Conservation (phyloP, 2,888 invertebrate species). For the Glyphotaelius pellucidus region DNA sequence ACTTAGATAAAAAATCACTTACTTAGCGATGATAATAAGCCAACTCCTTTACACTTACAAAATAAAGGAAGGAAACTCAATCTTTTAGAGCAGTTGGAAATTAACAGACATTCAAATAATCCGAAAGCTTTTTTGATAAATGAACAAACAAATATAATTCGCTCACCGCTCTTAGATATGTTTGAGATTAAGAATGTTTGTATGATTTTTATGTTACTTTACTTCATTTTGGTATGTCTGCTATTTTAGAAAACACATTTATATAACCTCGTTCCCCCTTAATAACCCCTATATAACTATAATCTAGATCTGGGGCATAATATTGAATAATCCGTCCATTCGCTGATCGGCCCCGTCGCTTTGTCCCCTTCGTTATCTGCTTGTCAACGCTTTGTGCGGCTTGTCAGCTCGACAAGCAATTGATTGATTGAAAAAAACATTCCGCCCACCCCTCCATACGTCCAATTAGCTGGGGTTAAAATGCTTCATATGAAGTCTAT, state of each 20-base stretch:
- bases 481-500: background rate
- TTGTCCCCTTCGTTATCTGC: conserved; percentile 6
- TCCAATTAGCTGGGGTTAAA: background rate
- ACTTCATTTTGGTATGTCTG: background rate
- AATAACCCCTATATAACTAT: background rate
- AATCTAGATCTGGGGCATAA: background rate
- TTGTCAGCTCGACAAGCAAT: conserved; percentile 2
- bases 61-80: no score
- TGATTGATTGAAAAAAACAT: conserved; percentile 17
- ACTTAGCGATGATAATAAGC: no score
- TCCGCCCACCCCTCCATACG: background rate
- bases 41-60: no score
- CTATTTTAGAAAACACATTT: background rate
- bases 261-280: background rate
- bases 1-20: no score
- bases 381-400: conserved; percentile 26
- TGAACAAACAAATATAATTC: no score
- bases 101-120: no score
- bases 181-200: no score
- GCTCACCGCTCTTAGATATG: no score
- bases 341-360: background rate
- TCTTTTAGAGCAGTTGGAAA: no score
- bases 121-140: no score
- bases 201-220: background rate
- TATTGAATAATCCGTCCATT: background rate